A percentile compares a stretch with the other conserved stretches of the same genome.
phyloP scores from a whole-genome alignment of 2,797 vertebrate genomes.

The Pogoniulus pusillus region DNA sequence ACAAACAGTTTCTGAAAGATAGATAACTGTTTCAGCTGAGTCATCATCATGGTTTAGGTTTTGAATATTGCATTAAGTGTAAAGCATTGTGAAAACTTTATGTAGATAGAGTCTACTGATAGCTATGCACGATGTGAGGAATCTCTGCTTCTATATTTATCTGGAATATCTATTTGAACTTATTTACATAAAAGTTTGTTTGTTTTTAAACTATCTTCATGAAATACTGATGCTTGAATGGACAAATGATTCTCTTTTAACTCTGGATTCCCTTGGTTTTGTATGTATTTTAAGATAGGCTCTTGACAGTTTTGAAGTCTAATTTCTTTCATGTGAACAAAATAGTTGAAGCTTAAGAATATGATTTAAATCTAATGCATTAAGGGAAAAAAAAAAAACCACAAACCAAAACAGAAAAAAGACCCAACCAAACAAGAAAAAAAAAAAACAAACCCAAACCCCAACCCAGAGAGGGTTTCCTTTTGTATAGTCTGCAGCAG shows the following conservation, averaged over 20 bases:
- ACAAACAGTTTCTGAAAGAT: neutral
- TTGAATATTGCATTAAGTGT: neutral
- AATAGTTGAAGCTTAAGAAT: constrained; percentile 15
- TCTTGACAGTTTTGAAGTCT: neutral
- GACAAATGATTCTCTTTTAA: neutral
- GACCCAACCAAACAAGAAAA: neutral
- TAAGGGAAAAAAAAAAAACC: neutral
- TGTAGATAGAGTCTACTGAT: neutral
- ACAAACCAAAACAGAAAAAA: neutral
- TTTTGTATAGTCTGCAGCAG: constrained; percentile 20
- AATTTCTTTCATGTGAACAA: constrained; percentile 2
- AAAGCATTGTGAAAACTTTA: neutral
- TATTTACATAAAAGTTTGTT: neutral
- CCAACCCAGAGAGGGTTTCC: neutral
- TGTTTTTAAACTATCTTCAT: neutral
- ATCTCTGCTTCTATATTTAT: neutral
- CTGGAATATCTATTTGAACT: neutral
- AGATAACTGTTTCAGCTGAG: neutral
- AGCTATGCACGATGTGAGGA: neutral
- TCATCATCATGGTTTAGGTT: neutral
- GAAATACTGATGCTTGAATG: neutral
- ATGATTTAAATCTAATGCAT: neutral
- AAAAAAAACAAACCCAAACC: no score
- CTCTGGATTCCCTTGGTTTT: neutral
- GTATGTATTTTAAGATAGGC: neutral